Evolutionary conservation across 2,113 vertebrate species (phyloP), one percentile per base, ranked within the genome.

Genomic region (Oxyruncus cristatus): DNA sequence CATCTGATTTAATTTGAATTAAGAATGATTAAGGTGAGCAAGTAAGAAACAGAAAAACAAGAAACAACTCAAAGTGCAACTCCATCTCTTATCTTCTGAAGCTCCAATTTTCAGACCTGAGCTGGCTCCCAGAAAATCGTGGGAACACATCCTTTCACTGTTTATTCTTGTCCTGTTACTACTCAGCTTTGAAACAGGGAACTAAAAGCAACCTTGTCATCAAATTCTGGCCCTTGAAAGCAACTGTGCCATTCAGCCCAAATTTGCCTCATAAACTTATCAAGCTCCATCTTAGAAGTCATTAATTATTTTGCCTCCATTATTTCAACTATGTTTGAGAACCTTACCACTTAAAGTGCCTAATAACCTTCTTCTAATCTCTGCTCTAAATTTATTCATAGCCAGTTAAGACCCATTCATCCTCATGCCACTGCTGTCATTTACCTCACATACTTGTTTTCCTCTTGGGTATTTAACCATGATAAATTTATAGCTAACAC

Each of bases 1-100:
- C 81, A 56, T 30, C 59, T 72, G 93, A 86, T 84, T 92, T 71
- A 90, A 96, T 92, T 92, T 95, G 42, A 95, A 86, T 95, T 90
- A 92, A 86, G 63, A 74, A 74, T n/a, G 24, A 83, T 27, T 67
- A 77, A 92, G 63, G 83, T 75, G 91, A 95, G 80, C 3, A 2
- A 86, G 37, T 11, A 39, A 77, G 68, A 88, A 94, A 78, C 24
- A 71, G 65, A 71, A 74, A 79, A 81, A 14, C 65, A 77, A 74
- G 42, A n/a, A 88, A 74, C 59, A 59, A 71, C n/a, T 23, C 67
- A 26, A 76, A 92, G 59, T 14, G n/a, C 33, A 86, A 85, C 73
- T 53, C 0, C 2, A 65, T 71, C 50, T 67, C 33, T 62, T 62
- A 0, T 33, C 50, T 59, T 30, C 46, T 33, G n/a, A 52, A 93